phyloP scores from a whole-genome alignment of 2,888 invertebrate species.

The Apeira syringaria region DNA sequence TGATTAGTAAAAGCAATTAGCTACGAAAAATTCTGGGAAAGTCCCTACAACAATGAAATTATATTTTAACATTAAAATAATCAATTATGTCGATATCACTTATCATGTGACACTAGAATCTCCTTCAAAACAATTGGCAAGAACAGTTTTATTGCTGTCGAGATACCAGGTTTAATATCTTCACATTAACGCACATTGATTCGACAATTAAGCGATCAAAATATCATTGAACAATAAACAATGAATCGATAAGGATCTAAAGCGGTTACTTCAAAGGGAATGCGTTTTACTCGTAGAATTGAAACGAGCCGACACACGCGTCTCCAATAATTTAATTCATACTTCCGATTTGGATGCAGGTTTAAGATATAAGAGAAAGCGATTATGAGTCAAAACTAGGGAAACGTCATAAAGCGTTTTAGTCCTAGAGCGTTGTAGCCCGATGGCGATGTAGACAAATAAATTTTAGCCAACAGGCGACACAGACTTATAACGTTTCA shows the following conservation, averaged over 20 bases:
- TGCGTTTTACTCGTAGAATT: conserved; percentile 39
- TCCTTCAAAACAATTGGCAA: background rate
- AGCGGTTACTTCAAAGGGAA: conserved; percentile 42
- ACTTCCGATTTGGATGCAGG: conserved; percentile 59
- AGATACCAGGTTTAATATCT: conserved; percentile 5
- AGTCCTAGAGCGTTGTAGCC: too few species aligned
- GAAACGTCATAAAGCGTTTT: too few species aligned
- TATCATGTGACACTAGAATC: background rate
- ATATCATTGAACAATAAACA: conserved; percentile 45
- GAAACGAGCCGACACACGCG: conserved; percentile 53
- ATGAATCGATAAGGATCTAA: conserved; percentile 47
- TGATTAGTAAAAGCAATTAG: background rate
- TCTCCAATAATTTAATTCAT: conserved; percentile 52
- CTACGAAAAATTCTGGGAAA: background rate
- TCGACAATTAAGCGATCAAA: conserved; percentile 21
- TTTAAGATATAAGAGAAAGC: conserved; percentile 14
- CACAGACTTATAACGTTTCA: too few species aligned
- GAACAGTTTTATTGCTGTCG: background rate
- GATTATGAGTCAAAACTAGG: too few species aligned
- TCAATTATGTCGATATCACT: background rate
- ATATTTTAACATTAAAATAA: background rate
- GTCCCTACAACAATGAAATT: background rate
- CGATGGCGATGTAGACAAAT: too few species aligned
- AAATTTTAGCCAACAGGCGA: too few species aligned
- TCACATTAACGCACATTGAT: conserved; percentile 13